These are phyloP conservation scores for Cromileptes altivelis DNA, from an alignment of 2,113 vertebrate species.

Conservation along the genomic window DNA sequence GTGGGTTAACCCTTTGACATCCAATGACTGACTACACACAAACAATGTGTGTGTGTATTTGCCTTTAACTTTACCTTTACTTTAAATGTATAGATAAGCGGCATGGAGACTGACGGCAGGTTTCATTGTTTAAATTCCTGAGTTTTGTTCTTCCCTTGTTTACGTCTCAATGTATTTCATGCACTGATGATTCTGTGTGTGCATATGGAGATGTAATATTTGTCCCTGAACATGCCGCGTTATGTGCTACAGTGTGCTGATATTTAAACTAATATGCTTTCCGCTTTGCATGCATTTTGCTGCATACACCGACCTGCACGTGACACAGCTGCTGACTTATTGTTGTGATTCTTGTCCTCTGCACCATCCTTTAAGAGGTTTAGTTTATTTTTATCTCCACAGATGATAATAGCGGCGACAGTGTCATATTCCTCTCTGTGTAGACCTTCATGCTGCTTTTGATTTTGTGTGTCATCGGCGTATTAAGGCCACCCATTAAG, in stretches of 20 bases:
- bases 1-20: background rate
- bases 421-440: constrained; percentile 42
- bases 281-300: background rate
- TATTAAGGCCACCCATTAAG: constrained; percentile 83
- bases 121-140: constrained; percentile 1
- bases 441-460: constrained; percentile 44
- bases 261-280: background rate
- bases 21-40: background rate
- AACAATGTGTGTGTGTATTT: background rate
- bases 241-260: too few species aligned
- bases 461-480: constrained; percentile 72
- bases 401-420: constrained; percentile 23
- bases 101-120: background rate
- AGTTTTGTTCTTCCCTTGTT: background rate
- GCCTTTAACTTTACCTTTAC: background rate
- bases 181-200: too few species aligned
- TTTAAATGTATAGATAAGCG: background rate
- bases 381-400: constrained; percentile 47
- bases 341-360: background rate
- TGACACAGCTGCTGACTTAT: constrained; percentile 8
- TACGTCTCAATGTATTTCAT: background rate
- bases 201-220: background rate
- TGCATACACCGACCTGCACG: background rate
- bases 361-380: constrained; percentile 30
- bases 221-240: background rate